phyloP scores from a whole-genome alignment of 2,113 vertebrate genomes.

The Pluvianellus socialis region DNA sequence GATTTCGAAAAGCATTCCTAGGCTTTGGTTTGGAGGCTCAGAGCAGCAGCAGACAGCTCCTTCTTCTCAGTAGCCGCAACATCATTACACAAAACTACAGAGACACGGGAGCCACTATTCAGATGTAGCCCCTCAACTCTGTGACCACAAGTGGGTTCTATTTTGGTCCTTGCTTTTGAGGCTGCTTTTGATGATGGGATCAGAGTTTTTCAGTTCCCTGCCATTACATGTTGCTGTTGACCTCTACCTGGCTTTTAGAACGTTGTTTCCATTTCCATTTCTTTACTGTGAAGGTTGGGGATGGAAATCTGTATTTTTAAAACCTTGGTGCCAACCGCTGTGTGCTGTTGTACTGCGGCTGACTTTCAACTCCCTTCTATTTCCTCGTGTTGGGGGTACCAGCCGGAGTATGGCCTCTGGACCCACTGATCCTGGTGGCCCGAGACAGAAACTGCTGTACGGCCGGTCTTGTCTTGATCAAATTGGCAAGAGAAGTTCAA shows the following conservation, averaged over 20 bases:
- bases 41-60: background rate
- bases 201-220: constrained; percentile 60
- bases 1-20: background rate
- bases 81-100: constrained; percentile 12
- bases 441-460: background rate
- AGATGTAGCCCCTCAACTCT: constrained; percentile 39
- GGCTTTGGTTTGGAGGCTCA: background rate
- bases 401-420: background rate
- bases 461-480: background rate
- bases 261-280: constrained; percentile 59
- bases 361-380: background rate
- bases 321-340: constrained; percentile 9
- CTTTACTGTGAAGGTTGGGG: constrained; percentile 22
- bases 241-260: constrained; percentile 56
- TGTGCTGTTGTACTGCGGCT: constrained; percentile 9
- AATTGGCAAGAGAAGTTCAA: background rate
- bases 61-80: background rate
- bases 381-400: background rate
- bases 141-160: constrained; percentile 29
- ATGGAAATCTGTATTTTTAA: constrained; percentile 50
- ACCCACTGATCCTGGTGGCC: background rate
- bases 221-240: constrained; percentile 61
- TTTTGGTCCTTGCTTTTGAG: constrained; percentile 56
- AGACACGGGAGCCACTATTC: background rate
- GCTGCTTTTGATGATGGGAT: constrained; percentile 53